phyloP scores from a whole-genome alignment of 2,797 vertebrate species.

The Pterois miles region DNA sequence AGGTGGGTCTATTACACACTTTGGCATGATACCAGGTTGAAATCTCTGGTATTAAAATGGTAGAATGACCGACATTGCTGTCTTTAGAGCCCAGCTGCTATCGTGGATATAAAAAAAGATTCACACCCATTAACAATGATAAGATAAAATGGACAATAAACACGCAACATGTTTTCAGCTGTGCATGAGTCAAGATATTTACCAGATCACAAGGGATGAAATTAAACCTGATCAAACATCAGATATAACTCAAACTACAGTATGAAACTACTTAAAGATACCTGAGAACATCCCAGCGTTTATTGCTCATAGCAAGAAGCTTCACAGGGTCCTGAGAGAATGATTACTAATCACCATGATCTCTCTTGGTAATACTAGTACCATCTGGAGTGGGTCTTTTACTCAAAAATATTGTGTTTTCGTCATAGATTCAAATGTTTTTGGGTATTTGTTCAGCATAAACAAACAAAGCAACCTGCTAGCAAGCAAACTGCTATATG shows the following conservation, averaged over 20 bases:
- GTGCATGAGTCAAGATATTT: not conserved
- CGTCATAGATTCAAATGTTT: not conserved
- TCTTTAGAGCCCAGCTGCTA: not conserved
- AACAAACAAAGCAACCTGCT: too few species aligned
- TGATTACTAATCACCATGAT: constrained; percentile 6
- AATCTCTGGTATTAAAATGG: not conserved
- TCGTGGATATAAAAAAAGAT: not conserved
- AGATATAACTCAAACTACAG: not conserved
- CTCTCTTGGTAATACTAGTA: constrained; percentile 7
- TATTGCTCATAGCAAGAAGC: not conserved
- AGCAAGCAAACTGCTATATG: not conserved
- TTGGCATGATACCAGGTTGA: too few species aligned
- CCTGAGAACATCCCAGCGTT: not conserved
- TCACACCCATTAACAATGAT: not conserved
- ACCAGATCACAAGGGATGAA: not conserved
- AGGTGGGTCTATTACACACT: too few species aligned
- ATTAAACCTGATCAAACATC: not conserved
- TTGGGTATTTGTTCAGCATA: not conserved
- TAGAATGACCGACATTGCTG: not conserved
- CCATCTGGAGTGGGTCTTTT: constrained; percentile 19
- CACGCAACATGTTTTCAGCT: too few species aligned
- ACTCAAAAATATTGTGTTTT: constrained; percentile 6
- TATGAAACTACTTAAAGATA: not conserved
- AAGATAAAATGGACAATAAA: not conserved
- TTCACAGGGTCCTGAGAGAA: constrained; percentile 1